Evolutionary conservation across 1,140 invertebrate genomes (phyloP).

Genomic region (Drosophila takahashii): DNA sequence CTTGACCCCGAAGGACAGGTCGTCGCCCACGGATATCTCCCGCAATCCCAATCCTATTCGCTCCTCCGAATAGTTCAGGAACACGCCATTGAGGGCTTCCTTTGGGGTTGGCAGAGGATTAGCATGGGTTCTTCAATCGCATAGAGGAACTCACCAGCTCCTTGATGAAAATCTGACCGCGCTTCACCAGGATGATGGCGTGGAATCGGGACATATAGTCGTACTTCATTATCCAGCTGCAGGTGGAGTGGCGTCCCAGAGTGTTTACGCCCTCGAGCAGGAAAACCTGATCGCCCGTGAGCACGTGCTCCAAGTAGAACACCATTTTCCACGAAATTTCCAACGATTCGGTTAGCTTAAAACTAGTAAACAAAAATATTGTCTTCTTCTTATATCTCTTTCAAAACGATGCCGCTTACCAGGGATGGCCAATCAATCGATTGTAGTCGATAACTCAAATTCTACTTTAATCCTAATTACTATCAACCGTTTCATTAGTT

Average conservation of each 20-base stretch:
- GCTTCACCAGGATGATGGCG: not conserved
- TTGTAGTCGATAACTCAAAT: not conserved
- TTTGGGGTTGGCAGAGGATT: not conserved
- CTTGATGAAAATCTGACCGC: not conserved
- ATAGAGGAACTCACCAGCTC: not conserved
- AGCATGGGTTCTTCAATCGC: not conserved
- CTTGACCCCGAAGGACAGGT: not conserved
- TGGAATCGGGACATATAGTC: slow-evolving; percentile 5
- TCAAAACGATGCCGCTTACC: not conserved
- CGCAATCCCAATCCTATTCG: not conserved
- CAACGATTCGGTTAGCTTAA: not conserved
- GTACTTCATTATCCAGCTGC: not conserved
- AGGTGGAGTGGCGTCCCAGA: not conserved
- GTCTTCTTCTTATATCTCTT: not conserved
- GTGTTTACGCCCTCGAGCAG: not conserved
- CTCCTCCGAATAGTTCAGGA: not conserved
- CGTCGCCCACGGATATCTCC: not conserved
- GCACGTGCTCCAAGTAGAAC: not conserved
- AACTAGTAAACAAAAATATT: not conserved
- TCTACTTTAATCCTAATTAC: too few species aligned
- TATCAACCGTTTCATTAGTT: too few species aligned
- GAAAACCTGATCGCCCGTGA: not conserved
- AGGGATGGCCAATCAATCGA: not conserved
- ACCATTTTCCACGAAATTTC: not conserved
- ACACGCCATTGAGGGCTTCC: not conserved